Evolutionary conservation across 1,140 invertebrate genomes (phyloP), one percentile per base, ranked within the genome.

Genomic region (Drosophila obscura): DNA sequence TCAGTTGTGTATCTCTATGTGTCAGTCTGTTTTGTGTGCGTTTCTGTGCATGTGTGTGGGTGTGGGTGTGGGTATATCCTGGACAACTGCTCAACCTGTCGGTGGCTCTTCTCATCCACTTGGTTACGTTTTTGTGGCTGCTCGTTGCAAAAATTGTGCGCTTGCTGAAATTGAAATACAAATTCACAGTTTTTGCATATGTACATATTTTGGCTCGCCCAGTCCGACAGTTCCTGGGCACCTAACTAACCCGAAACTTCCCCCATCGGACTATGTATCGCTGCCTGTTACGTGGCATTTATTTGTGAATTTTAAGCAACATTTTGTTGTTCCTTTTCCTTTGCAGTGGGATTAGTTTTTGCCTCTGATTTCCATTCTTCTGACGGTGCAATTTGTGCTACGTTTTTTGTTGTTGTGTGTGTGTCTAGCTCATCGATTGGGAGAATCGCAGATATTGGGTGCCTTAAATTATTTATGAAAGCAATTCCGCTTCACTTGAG

Each of bases 161-260:
- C 49, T 56, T 11, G 62, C 65, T 43, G 26, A 78, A 81, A 85
- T 75, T 79, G 75, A 75, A 87, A 88, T 82, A 85, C 78, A 85
- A 85, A 85, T 73, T 82, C 74, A 72, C 51, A 68, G 65, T 81
- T 85, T 87, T 87, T 87, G 82, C 82, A 87, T 81, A 87, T 6
- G 26, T 28, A 31, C 7, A 31, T 8, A 31, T 31, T 31, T 31
- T 85, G 61, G 65, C 48, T 64, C 50, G 44, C 53, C 44, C 61
- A 8, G 41, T 19, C 28, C 3, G 31, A 2, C 43, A 50, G 63
- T 16, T 73, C 8, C 26, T 31, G 50, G 44, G 8, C 28, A 68
- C 64, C 66, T 69, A 69, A 69, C 66, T 69, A 72, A 72, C 68
- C 68, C 8, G 19, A 6, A 9, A 31, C 8, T 7, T 9, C 8